Percentiles rank a stretch among this genome's conserved stretches.
These are phyloP conservation scores for Nesometra sesokonis DNA, from an alignment of 35 echinoderm and acorn worm genomes.

Conservation along the genomic window DNA sequence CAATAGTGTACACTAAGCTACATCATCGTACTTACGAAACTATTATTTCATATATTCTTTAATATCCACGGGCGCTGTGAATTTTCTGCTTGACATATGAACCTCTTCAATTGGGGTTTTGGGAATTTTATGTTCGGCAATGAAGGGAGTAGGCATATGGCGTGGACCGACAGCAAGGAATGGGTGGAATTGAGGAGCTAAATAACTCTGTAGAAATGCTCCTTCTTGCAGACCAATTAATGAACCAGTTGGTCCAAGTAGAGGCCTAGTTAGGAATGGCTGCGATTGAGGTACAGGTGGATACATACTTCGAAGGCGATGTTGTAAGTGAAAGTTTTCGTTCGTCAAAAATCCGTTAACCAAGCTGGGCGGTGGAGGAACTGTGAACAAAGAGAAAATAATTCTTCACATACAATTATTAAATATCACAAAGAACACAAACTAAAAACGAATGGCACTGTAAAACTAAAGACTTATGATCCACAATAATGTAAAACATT, in stretches of 20 bases:
- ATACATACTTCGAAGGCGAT: neutral
- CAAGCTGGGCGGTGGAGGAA: neutral
- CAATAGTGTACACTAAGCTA: no score
- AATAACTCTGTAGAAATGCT: neutral
- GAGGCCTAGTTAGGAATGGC: neutral
- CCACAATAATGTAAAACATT: no score
- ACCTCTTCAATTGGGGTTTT: neutral
- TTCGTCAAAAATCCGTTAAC: neutral
- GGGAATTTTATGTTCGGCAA: neutral
- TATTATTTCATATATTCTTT: neutral
- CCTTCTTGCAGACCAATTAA: neutral
- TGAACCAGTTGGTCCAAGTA: neutral
- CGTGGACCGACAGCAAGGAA: neutral
- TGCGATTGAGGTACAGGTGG: neutral
- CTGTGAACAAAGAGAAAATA: neutral
- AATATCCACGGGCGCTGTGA: neutral
- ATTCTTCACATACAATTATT: no score
- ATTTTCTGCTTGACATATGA: neutral
- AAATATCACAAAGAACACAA: no score
- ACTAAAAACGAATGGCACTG: no score
- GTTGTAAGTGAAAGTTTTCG: neutral
- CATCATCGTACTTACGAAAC: neutral
- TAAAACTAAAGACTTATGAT: no score
- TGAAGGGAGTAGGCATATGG: neutral
- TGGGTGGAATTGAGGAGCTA: neutral